Evolutionary conservation across 1,140 invertebrate genomes (phyloP), one percentile per base, ranked within the genome.

Genomic region (Halesus radiatus): DNA sequence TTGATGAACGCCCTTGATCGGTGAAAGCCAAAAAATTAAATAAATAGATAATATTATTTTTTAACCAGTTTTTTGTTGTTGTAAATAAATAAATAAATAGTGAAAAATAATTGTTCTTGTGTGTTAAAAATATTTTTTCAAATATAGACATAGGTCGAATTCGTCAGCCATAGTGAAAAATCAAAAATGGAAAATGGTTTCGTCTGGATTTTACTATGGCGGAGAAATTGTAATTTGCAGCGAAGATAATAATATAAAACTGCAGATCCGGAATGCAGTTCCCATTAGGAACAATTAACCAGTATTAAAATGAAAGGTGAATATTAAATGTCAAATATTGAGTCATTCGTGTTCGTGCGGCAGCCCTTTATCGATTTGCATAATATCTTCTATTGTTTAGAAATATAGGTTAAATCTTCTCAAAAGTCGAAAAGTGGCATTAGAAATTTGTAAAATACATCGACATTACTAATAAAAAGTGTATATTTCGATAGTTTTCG

Each of bases 91-190:
- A 74, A 45, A 45, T 37, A 8, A 7, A 26, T 74, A 29, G 20
- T 72, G 68, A 16, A 20, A 50, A 22, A 66, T 66, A n/a, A 64
- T 23, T 23, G 18, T 10, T 10, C 66, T 1, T 70, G 1, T 1
- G 13, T 22, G 52, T 1, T 6, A 70, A 70, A 50, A 70, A 56
- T 74, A 74, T 56, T 74, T 45, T 45, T 45, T 13, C 37, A 54
- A 74, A 54, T 74, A 37, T 74, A 74, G 29, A 76, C 56, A 76
- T 76, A 72, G 64, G 70, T 78, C 76, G 32, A 18, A 78, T 68
- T 78, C 10, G 76, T 78, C 76, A 70, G 76, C 76, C 66, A 70
- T 78, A 54, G 76, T 78, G 76, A 70, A 78, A 70, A 58, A 58
- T 64, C 23, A 70, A 78, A 72, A 70, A 72, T 64, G 50, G 76